Evolutionary conservation across 2,797 vertebrate genomes (phyloP), one percentile per base, ranked within the genome.

Genomic region (Uromys caudimaculatus): DNA sequence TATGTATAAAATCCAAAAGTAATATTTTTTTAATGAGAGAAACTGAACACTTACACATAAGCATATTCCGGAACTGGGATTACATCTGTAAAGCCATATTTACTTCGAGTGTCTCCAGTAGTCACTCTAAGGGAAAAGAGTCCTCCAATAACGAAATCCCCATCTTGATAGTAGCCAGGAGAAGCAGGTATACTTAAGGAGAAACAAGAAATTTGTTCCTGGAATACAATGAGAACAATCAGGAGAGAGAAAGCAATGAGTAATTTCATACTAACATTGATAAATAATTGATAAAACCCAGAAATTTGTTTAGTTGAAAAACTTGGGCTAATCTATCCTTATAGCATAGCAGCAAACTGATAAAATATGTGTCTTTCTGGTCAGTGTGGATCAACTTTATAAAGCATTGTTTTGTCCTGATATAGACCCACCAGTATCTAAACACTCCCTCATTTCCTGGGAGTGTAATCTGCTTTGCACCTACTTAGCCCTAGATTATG

Each of bases 121-220:
- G 73, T 71, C 41, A 71, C 82, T 91, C 41, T 79, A 38, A 94
- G 32, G 19, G 73, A 91, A 78, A 94, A 85, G 24, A 91, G 60
- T 50, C 89, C 81, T 24, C 89, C 73, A 58, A 69, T 60, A 71
- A 91, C 77, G 54, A 94, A 86, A 50, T 79, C 24, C 5, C 52
- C 41, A 41, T 86, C 81, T 91, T 79, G 73, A 71, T 52, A 86
- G 62, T 73, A 71, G 35, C 81, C 73, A 79, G 52, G 82, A 71
- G 67, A 71, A 38, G 67, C 67, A 71, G 67, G 67, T 21, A 19
- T 21, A 71, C 8, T 71, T 21, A 69, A 69, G 16, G 67, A 69
- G 35, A 69, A 69, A 69, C 67, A 69, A n/a, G 16, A 69, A 69
- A 17, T 69, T n/a, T n/a, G n/a, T n/a, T n/a, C n/a, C n/a, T n/a